These are phyloP conservation scores for Meteorus cinctellus DNA, from an alignment of 2,888 invertebrate genomes.

Conservation along the genomic window DNA sequence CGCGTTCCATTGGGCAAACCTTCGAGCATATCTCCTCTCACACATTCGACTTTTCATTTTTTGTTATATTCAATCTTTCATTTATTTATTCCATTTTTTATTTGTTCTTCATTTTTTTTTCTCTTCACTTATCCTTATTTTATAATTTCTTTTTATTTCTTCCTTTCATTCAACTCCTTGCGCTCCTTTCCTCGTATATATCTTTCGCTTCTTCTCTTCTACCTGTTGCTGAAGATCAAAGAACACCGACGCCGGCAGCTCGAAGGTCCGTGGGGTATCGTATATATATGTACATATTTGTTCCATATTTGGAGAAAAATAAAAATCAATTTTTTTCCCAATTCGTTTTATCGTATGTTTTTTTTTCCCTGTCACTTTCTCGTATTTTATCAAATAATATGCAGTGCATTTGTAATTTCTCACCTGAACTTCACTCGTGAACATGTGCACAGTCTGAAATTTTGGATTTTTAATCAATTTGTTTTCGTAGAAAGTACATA, in stretches of 20 bases:
- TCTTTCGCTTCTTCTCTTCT: slow-evolving; percentile 39
- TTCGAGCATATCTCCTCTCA: slow-evolving; percentile 32
- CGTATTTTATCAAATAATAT: too few relatives aligned
- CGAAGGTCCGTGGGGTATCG: slow-evolving; percentile 69
- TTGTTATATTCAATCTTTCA: slow-evolving; percentile 34
- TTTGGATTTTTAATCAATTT: too few relatives aligned
- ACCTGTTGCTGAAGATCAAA: slow-evolving; percentile 56
- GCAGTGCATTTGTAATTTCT: too few relatives aligned
- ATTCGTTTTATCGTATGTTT: too few relatives aligned
- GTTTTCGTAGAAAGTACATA: too few relatives aligned
- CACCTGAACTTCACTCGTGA: too few relatives aligned
- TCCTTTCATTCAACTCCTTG: slow-evolving; percentile 8
- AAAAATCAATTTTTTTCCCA: slow-evolving; percentile 6
- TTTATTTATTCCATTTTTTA: neutral
- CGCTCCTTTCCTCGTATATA: slow-evolving; percentile 38
- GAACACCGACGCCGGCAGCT: slow-evolving; percentile 56
- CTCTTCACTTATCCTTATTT: slow-evolving; percentile 12
- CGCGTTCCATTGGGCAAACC: slow-evolving; percentile 54
- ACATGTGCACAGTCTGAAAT: too few relatives aligned
- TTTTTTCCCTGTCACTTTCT: too few relatives aligned
- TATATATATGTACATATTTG: slow-evolving; percentile 45
- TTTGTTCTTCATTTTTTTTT: too few relatives aligned
- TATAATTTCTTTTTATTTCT: slow-evolving; percentile 40
- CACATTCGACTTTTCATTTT: slow-evolving; percentile 12
- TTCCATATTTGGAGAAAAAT: slow-evolving; percentile 32